Evolutionary conservation across 1,140 invertebrate genomes (phyloP), one percentile per base, ranked within the genome.

Genomic region (Steinernema feltiae): DNA sequence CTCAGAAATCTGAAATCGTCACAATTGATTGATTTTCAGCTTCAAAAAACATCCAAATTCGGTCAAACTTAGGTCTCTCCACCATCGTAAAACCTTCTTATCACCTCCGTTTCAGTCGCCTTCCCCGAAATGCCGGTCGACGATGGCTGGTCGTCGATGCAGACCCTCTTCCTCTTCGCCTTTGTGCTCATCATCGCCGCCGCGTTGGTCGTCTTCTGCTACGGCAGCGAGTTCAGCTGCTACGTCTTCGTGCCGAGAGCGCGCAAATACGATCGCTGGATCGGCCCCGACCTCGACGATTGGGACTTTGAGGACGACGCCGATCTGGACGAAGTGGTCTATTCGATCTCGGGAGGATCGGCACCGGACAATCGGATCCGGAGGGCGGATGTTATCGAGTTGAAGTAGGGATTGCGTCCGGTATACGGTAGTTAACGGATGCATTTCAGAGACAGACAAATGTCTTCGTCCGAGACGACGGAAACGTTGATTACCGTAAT

Each of bases 241-340:
- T 63, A 63, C 24, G 24, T 63, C 24, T 63, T 63, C 24, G 53
- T 63, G 53, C 53, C 53, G 53, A 3, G 53, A 63, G 24, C 53
- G 7, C 53, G 53, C 15, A 63, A 63, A 63, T 63, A 63, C 24
- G 53, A 63, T 27, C 53, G 53, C 53, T 63, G 53, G 53, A 63
- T 63, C 24, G 53, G 53, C 7, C 53, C 53, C 53, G 53, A 63
- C 24, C 53, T 63, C 15, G 53, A 63, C 53, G 53, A 63, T 27
- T 63, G 53, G 53, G 53, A 63, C 53, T 63, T 63, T 27, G 53
- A 63, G 3, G 53, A 63, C 24, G 53, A 63, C 53, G 53, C 53
- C 53, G 53, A 63, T 63, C 53, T 63, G 12, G 53, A 63, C 53
- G 53, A 63, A 27, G 53, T 63, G 53, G 53, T 63, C 24, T 63